These are phyloP conservation scores for Mnemiopsis leidyi DNA, from an alignment of 37 sponge, comb jelly and placozoan species.

Conservation along the genomic window DNA sequence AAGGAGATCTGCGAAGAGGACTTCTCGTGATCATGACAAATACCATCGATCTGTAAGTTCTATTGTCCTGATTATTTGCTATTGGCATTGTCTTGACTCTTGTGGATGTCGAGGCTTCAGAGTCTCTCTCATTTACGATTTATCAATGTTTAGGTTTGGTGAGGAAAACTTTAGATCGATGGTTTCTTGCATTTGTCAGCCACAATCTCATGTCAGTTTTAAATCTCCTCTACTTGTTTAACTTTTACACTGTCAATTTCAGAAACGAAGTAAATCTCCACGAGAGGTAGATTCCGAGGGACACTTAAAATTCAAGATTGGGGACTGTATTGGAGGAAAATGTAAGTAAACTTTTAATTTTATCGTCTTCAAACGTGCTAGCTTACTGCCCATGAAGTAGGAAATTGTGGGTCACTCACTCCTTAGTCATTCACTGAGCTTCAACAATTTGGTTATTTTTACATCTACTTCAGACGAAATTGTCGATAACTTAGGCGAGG, in stretches of 20 bases:
- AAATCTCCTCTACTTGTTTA: no score
- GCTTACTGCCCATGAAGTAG: background rate
- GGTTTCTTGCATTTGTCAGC: no score
- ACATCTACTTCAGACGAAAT: constrained; percentile 77
- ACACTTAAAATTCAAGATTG: constrained; percentile 17
- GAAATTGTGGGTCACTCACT: background rate
- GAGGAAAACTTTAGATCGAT: no score
- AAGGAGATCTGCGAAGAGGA: background rate
- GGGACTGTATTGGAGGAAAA: constrained; percentile 48
- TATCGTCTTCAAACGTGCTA: background rate
- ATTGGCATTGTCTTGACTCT: no score
- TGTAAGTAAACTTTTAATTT: constrained; percentile 7
- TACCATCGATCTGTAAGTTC: background rate
- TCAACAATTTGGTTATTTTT: background rate
- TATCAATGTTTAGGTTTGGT: no score
- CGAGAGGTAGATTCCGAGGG: constrained; percentile 30
- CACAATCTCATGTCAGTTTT: no score
- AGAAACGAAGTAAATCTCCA: constrained; percentile 54
- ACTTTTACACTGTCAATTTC: constrained; percentile 13
- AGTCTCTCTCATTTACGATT: no score
- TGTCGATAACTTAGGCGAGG: constrained; percentile 85
- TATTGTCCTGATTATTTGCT: background rate
- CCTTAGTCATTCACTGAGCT: background rate
- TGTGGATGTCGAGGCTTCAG: no score
- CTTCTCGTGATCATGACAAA: background rate